Percentiles rank a stretch among this genome's conserved stretches.
These are phyloP conservation scores for Nemotelus nigrinus DNA, from an alignment of 2,888 invertebrate species.

Conservation along the genomic window DNA sequence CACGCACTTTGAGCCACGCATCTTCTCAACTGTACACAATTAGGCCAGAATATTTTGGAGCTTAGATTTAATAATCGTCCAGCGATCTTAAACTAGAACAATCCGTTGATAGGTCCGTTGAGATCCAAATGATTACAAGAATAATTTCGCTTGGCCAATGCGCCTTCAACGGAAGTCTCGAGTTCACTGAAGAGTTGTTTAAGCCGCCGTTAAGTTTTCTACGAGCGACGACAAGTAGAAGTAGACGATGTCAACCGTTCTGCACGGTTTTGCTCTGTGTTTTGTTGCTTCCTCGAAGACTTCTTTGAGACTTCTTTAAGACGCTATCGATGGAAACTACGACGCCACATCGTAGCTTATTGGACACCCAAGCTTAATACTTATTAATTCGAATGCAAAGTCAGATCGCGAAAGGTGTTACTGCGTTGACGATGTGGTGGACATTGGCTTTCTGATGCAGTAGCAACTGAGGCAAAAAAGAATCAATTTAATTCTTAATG, in stretches of 20 bases:
- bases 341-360: conserved; percentile 11
- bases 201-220: conserved; percentile 49
- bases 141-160: conserved; percentile 35
- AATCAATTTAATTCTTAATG: too few relatives aligned
- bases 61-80: neutral
- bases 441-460: neutral
- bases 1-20: neutral
- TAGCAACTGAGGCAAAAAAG: neutral
- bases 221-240: conserved; percentile 28
- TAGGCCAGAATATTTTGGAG: neutral
- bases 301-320: conserved; percentile 40
- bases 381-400: neutral
- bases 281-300: conserved; percentile 39
- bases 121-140: neutral
- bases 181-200: conserved; percentile 48
- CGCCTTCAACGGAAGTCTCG: conserved; percentile 47
- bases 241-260: conserved; percentile 34
- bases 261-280: conserved; percentile 18
- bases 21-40: neutral
- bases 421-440: neutral
- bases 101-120: neutral
- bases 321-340: conserved; percentile 12
- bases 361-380: neutral
- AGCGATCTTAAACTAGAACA: conserved; percentile 22
- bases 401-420: neutral